These are phyloP conservation scores for Pegea sp. DNA, from an alignment of 23 tunicate genomes.

Conservation along the genomic window DNA sequence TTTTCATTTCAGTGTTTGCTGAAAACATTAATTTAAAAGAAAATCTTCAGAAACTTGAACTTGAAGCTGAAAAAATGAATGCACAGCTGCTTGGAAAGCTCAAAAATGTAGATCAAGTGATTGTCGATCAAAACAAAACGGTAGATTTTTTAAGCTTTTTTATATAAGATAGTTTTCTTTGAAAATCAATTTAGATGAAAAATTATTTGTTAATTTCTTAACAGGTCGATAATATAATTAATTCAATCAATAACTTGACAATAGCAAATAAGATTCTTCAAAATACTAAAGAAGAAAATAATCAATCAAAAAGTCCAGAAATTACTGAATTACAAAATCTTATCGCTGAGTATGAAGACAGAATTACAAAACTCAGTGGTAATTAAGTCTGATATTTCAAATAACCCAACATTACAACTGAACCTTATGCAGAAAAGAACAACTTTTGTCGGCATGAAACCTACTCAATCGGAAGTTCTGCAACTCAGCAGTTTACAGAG, in stretches of 20 bases:
- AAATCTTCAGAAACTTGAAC: neutral
- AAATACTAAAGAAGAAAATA: too few relatives aligned
- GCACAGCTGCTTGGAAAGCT: neutral
- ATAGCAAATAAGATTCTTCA: too few relatives aligned
- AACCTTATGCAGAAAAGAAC: conserved; percentile 3
- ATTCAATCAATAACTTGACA: too few relatives aligned
- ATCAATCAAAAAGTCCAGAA: too few relatives aligned
- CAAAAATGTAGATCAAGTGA: neutral
- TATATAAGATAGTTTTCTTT: neutral
- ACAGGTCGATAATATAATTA: too few relatives aligned
- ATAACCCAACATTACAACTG: neutral
- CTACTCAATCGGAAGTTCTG: conserved; percentile 37
- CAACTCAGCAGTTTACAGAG: conserved; percentile 9
- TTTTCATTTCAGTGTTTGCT: neutral
- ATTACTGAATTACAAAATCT: neutral
- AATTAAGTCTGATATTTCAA: neutral
- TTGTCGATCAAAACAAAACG: neutral
- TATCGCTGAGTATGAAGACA: neutral
- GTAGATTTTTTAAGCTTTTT: neutral
- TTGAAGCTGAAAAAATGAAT: neutral
- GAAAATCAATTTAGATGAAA: too few relatives aligned
- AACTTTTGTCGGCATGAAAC: conserved; percentile 23
- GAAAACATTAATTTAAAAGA: neutral
- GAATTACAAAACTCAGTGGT: neutral
- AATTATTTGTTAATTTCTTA: too few relatives aligned